phyloP scores from a whole-genome alignment of 2,888 invertebrate genomes.

The Unio delphinus region DNA sequence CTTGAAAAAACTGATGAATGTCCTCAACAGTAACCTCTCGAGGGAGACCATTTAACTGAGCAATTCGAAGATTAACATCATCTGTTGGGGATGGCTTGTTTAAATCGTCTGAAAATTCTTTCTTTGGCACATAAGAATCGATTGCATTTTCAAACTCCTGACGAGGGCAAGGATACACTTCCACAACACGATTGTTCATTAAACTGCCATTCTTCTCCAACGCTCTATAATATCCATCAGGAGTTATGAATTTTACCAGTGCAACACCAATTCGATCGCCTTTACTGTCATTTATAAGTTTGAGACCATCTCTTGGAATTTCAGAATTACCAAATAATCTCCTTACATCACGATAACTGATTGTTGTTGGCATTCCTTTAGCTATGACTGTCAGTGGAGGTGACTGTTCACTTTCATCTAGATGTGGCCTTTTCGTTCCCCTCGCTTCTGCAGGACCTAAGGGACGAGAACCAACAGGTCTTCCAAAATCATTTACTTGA shows the following conservation, averaged over 20 bases:
- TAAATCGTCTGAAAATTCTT: slow-evolving; percentile 11
- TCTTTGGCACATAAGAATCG: slow-evolving; percentile 74
- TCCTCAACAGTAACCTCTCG: slow-evolving; percentile 74
- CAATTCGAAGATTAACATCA: slow-evolving; percentile 18
- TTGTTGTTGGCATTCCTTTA: slow-evolving; percentile 77
- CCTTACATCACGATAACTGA: slow-evolving; percentile 85
- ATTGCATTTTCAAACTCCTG: slow-evolving; percentile 82
- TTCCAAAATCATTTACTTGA: slow-evolving; percentile 1
- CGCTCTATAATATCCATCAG: slow-evolving; percentile 81
- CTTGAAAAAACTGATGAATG: slow-evolving; percentile 94
- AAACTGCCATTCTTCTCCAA: slow-evolving; percentile 77
- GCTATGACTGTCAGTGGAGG: slow-evolving; percentile 17
- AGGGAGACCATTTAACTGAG: slow-evolving; percentile 47
- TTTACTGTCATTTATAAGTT: slow-evolving; percentile 85
- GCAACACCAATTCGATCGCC: slow-evolving; percentile 85
- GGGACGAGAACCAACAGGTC: neutral
- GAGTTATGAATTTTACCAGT: slow-evolving; percentile 83
- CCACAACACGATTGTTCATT: slow-evolving; percentile 80
- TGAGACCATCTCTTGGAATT: slow-evolving; percentile 87
- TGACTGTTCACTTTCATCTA: slow-evolving; percentile 1
- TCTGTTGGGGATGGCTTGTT: slow-evolving; percentile 14
- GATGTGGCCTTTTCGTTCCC: slow-evolving; percentile 20
- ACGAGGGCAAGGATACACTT: slow-evolving; percentile 81
- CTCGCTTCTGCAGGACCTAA: slow-evolving; percentile 4
- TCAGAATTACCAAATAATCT: slow-evolving; percentile 84